A percentile compares a stretch with the other conserved stretches of the same genome.
phyloP scores from a whole-genome alignment of 2,797 vertebrate genomes.

The Spatula versicolor region DNA sequence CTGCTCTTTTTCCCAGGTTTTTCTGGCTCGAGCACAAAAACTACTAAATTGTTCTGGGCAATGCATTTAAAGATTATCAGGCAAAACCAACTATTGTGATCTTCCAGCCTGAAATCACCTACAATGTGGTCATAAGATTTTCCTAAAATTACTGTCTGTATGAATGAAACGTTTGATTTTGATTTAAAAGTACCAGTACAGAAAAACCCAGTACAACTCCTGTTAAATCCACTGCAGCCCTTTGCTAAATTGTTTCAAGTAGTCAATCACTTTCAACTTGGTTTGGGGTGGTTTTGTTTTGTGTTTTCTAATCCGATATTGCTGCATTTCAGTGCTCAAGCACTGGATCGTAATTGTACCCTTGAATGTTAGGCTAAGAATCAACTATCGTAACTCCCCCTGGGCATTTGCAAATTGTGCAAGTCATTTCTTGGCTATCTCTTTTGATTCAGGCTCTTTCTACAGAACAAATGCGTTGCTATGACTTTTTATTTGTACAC shows the following conservation, averaged over 20 bases:
- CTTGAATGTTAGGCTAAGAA: background rate
- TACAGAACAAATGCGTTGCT: conserved; percentile 19
- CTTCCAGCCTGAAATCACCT: background rate
- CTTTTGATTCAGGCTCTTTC: conserved; percentile 2
- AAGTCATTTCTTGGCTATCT: conserved; percentile 4
- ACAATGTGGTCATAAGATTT: background rate
- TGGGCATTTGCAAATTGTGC: conserved; percentile 15
- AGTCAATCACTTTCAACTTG: background rate
- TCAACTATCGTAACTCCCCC: background rate
- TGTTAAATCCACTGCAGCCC: background rate
- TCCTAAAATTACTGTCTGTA: background rate
- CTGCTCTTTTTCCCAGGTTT: background rate
- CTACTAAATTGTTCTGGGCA: background rate
- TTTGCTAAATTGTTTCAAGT: conserved; percentile 8
- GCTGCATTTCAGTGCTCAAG: background rate
- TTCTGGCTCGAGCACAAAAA: background rate
- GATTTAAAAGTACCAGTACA: background rate
- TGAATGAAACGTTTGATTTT: background rate
- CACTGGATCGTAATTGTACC: background rate
- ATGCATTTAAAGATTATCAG: background rate
- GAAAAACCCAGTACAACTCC: background rate
- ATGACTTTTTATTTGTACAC: background rate
- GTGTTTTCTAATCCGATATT: background rate
- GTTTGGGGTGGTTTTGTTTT: too few relatives aligned
- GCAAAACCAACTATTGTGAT: background rate